Base-by-base conservation (phyloP, 2,888 invertebrate genomes). In the Lycaena phlaeas region DNA sequence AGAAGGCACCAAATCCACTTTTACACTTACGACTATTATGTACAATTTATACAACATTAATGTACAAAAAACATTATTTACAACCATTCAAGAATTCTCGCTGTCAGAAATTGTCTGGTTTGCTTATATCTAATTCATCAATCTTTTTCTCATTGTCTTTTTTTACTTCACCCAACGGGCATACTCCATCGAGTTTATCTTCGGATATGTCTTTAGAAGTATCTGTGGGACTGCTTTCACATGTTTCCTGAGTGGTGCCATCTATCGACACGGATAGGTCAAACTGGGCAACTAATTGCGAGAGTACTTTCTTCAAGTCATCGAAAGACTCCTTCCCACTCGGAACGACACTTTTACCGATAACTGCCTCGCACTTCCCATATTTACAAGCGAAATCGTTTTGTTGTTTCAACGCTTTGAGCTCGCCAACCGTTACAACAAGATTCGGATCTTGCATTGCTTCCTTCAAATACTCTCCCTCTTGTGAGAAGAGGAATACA, bases 401-500 rank as follows among this genome's bases (percentile, higher is more conserved):
- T n/a, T 68, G 59, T 2, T 51, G 57, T 51, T 68, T 72, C 41
- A 85, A 55, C 0, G 72, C 68, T 44, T 74, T 78, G 2, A 82
- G 59, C 45, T 87, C 87, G 1, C 86, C 82, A 2, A 88, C 65
- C 0, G 81, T 84, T 0, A 91, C 76, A 22, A 82, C 71, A 11
- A 91, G 55, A 5, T 82, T 68, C 0, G 89, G 87, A 48, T 89
- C 74, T 1, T 77, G 61, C 46, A 92, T 64, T 1, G 89, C 87
- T 10, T 87, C 77, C 0, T 88, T 68, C n/a, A 97, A 72, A 50
- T 88, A 86, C 9, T 82, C 70, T 1, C 92, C 94, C 68, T 97
- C 96, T 44, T 87, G 84, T 4, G 89, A 87, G 68, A 94, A 97
- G 40, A 97, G 86, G 68, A 97, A 97, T 5, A 96, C 93, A n/a